Evolutionary conservation across 2,797 vertebrate species (phyloP).

Genomic region (Syngnathus acus): DNA sequence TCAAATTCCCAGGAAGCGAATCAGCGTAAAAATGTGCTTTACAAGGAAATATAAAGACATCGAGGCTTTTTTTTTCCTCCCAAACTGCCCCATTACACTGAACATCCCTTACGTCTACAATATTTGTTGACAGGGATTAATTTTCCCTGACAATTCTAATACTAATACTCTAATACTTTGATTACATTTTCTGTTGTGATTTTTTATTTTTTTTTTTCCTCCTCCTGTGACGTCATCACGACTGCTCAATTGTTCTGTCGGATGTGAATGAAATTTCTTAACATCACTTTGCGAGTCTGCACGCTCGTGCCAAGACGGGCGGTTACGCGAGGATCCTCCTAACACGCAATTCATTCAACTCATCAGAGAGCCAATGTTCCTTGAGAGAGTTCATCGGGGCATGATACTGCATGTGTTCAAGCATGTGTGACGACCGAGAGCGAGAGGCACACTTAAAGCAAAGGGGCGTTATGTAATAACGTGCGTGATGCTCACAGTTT

Average conservation of each 20-base stretch:
- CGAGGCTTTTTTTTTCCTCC: neutral
- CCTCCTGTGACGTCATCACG: too few relatives aligned
- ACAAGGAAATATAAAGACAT: neutral
- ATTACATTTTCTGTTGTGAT: neutral
- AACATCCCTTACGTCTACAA: neutral
- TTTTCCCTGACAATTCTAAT: neutral
- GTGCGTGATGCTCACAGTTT: neutral
- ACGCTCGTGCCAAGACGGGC: neutral
- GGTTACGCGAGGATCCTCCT: neutral
- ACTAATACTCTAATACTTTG: too few relatives aligned
- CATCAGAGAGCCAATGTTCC: neutral
- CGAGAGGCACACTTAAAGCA: too few relatives aligned
- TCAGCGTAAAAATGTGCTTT: neutral
- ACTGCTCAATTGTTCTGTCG: too few relatives aligned
- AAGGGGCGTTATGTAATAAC: neutral
- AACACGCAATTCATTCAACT: neutral
- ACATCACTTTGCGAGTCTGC: neutral
- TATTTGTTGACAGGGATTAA: slow-evolving; percentile 1
- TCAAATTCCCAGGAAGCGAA: neutral
- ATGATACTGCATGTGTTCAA: neutral
- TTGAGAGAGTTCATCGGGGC: slow-evolving; percentile 1
- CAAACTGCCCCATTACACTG: neutral
- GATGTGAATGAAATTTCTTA: neutral
- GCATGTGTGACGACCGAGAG: neutral
- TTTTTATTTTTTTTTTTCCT: too few relatives aligned